These are phyloP conservation scores for Lutjanus argentimaculatus DNA, from an alignment of 2,797 vertebrate genomes.

Conservation along the genomic window DNA sequence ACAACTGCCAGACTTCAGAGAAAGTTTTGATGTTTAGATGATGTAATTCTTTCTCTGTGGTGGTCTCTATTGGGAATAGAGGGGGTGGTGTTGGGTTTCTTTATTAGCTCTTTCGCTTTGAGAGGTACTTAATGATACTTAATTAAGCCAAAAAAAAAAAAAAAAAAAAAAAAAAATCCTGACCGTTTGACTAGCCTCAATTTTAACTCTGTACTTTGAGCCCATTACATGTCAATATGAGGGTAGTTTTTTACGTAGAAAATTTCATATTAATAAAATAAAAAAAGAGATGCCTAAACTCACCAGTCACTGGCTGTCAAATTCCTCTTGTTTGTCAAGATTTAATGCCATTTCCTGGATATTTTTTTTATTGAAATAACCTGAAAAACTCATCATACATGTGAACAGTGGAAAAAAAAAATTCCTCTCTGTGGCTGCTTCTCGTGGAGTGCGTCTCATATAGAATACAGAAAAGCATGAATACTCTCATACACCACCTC, in stretches of 20 bases:
- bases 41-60: constrained; percentile 69
- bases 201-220: neutral
- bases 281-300: neutral
- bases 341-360: neutral
- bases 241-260: no score
- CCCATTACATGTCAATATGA: neutral
- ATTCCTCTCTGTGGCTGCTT: neutral
- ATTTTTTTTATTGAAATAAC: neutral
- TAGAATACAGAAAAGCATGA: neutral
- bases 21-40: constrained; percentile 75
- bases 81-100: constrained; percentile 40
- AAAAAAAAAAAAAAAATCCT: neutral
- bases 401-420: neutral
- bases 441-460: neutral
- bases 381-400: neutral
- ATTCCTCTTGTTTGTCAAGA: neutral
- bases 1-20: constrained; percentile 76
- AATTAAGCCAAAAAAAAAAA: neutral
- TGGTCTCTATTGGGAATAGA: constrained; percentile 56
- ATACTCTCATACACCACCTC: neutral
- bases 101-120: constrained; percentile 58
- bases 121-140: constrained; percentile 38
- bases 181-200: neutral
- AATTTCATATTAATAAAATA: neutral
- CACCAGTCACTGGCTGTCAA: neutral